Base-by-base conservation (phyloP, 1,140 invertebrate genomes). In the Papilio helenus region DNA sequence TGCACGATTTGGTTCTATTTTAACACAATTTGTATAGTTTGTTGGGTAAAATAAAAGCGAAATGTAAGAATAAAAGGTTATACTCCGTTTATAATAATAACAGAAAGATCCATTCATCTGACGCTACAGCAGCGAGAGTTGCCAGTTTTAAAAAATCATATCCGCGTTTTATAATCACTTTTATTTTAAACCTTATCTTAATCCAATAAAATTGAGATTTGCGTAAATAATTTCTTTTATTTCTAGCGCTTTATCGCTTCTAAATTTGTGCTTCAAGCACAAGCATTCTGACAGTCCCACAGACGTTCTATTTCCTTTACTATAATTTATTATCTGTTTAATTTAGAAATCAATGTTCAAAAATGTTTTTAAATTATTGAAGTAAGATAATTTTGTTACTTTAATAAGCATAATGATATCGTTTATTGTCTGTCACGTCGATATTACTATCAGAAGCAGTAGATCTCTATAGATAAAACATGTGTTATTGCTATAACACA, bases 11-110 rank as follows among this genome's bases (percentile, higher is more conserved):
- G 78, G 34, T 72, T 61, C 58, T 74, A 79, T 81, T 82, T 84
- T 51, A 51, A 76, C 16, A 72, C 73, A 80, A 82, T 88, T 90
- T 85, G 44, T 81, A 84, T 83, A 84, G 83, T 89, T 88, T 87
- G 74, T 85, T 73, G 77, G 72, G 80, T 84, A 83, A 88, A 90
- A 89, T 88, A 87, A 89, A 88, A 87, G 78, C 78, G 83, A 89
- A 88, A 87, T 76, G 84, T 85, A 85, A 85, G 84, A 89, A 85
- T 87, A 89, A 89, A 90, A 90, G 87, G 89, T 89, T 92, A 89
- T 86, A 84, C 84, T 81, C 83, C 78, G 79, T 81, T 80, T 88
- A 86, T 83, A 91, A 92, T 92, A 90, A 92, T 88, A 92, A 91
- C 85, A 89, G 85, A 81, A 83, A 82, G 80, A 84, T 76, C 81